Base-by-base conservation (phyloP, 2,797 vertebrate genomes). In the Chrosomus eos region DNA sequence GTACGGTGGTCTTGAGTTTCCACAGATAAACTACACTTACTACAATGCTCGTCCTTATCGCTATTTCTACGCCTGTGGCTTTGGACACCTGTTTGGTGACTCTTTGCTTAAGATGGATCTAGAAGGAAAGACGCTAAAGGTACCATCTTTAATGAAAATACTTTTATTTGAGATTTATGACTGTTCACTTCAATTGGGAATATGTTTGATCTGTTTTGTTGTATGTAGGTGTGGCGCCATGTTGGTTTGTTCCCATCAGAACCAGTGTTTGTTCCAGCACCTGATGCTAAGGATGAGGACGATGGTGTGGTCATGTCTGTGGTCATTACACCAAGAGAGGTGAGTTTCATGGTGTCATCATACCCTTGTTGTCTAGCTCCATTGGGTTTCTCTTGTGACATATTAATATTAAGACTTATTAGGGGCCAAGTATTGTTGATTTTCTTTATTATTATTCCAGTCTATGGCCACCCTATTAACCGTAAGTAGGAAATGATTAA, bases 41-140 rank as follows among this genome's bases (percentile, higher is more conserved):
- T 94, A 89, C 94, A 97, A 93, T 1, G 94, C 95, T 45, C 92
- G 93, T 84, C 95, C 94, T n/a, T 98, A 99, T 89, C 93, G 92
- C 66, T 99, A 95, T 93, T 96, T 97, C 92, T 98, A 98, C 2
- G 95, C 95, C 11, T 98, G 97, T 13, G 97, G 97, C 53, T 97
- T 97, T 76, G 93, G 92, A 82, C 96, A 98, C 16, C 70, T 98
- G 71, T 91, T 98, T 68, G 94, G 95, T 6, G 93, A 98, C 92
- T 98, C 96, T 38, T 91, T 99, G 87, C 92, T 99, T 85, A 98
- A 99, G 91, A 94, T 97, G 70, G 97, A 98, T 16, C 91, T 96
- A 83, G 93, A 95, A 80, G 97, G 96, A 87, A 99, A 98, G 90
- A 91, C 95, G 88, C 91, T 97, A 84, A 97, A 93, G 96, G 97